Evolutionary conservation across 2,888 invertebrate species (phyloP), one percentile per base, ranked within the genome.

Genomic region (Baccha elongata): DNA sequence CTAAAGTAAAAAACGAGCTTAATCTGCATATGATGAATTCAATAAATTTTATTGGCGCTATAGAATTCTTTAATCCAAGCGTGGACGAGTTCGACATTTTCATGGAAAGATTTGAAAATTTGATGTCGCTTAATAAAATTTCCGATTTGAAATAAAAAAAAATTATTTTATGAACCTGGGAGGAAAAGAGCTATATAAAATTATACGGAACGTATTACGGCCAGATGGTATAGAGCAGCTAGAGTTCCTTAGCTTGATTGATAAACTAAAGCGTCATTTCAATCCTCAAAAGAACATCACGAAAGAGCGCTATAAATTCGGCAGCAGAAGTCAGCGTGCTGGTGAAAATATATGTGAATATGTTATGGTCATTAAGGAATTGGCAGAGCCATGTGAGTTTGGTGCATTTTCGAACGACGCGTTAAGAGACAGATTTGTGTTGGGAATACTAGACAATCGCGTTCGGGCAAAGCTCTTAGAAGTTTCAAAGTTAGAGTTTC

Each of bases 241-340:
- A 11, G 15, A 37, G 0, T 42, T 52, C 19, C 8, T 1, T 2
- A 29, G 3, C 3, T 44, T 67, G 10, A n/a, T 26, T 10, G 17
- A 26, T n/a, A 62, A 46, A 19, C 11, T 46, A 11, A 29, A 35
- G 21, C 21, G 35, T 1, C 46, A 62, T 23, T 62, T 62, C 13
- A 62, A 62, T 48, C 32, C 62, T 15, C 62, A 62, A 62, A 62
- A 44, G 8, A 60, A 44, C n/a, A n/a, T n/a, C n/a, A n/a, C n/a
- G n/a, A n/a, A n/a, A n/a, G n/a, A n/a, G n/a, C n/a, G n/a, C n/a
- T 23, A 62, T 62, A 50, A 50, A 50, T 65, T 65, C 11, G 64
- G 37, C 11, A 65, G 50, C 11, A 35, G 50, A 15, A 65, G 50
- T 65, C 65, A 65, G 62, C 62, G 46, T 46, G 19, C 26, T 23